A percentile compares a stretch with the other conserved stretches of the same genome.
Conservation (phyloP, 1,140 invertebrate species). For the Ceratina japonica region DNA sequence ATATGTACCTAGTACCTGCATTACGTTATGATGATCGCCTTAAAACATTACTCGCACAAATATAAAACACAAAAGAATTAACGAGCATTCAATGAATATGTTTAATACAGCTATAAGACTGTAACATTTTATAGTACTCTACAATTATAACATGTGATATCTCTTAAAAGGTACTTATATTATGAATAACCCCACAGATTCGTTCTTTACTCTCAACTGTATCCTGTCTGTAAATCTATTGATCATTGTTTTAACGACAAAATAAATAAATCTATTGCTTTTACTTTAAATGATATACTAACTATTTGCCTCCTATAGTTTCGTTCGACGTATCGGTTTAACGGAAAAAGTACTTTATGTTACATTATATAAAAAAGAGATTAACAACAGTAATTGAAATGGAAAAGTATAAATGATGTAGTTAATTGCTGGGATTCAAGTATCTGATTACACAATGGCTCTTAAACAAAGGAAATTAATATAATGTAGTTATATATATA, state of each 20-base stretch:
- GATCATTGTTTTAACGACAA: slow-evolving; percentile 30
- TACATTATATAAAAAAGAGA: slow-evolving; percentile 8
- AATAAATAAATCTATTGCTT: slow-evolving; percentile 35
- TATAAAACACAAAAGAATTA: slow-evolving; percentile 62
- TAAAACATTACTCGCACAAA: slow-evolving; percentile 60
- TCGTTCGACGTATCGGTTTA: background rate
- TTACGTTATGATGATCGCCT: slow-evolving; percentile 43
- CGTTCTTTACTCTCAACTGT: slow-evolving; percentile 59
- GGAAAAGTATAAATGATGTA: background rate
- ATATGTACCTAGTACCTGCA: slow-evolving; percentile 23
- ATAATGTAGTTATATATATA: background rate
- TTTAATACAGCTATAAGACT: slow-evolving; percentile 68
- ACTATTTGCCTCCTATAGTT: slow-evolving; percentile 7
- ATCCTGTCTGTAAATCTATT: background rate
- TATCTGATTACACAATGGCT: background rate
- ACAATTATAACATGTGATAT: slow-evolving; percentile 74
- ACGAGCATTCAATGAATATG: slow-evolving; percentile 60
- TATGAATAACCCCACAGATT: slow-evolving; percentile 67
- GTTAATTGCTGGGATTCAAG: background rate
- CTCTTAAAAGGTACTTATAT: slow-evolving; percentile 70
- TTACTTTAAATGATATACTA: slow-evolving; percentile 29
- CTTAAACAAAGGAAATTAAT: background rate
- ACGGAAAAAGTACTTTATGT: background rate
- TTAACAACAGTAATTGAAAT: background rate
- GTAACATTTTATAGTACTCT: slow-evolving; percentile 75